Percentiles rank a stretch among this genome's conserved stretches.
These are phyloP conservation scores for Hemithea aestivaria DNA, from an alignment of 2,888 invertebrate genomes.

Conservation along the genomic window DNA sequence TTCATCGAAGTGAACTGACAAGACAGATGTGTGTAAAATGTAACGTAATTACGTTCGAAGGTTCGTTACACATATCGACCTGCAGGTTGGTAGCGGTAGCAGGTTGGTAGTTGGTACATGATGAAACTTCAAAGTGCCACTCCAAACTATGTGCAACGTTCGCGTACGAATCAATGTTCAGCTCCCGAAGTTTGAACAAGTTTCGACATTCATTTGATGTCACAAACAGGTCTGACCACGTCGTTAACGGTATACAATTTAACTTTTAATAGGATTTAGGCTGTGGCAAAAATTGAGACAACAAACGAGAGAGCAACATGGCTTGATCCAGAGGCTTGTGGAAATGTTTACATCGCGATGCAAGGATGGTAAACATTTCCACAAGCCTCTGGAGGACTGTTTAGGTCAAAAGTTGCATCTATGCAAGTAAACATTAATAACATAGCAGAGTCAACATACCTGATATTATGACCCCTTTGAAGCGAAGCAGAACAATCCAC, in stretches of 20 bases:
- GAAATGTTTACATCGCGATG: conserved; percentile 20
- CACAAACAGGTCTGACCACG: conserved; percentile 22
- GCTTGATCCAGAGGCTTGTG: no score
- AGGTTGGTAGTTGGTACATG: no score
- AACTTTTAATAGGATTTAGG: conserved; percentile 11
- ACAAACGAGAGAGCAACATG: no score
- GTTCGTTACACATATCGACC: conserved; percentile 2
- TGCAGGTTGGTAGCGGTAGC: no score
- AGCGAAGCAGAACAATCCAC: conserved; percentile 41
- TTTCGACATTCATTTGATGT: conserved; percentile 28
- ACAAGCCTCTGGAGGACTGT: conserved; percentile 37
- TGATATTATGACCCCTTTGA: conserved; percentile 35
- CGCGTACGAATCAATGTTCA: conserved; percentile 28
- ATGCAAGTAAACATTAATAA: no score
- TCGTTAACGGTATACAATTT: conserved; percentile 14
- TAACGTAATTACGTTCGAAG: not conserved
- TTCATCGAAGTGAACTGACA: no score
- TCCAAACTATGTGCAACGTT: conserved; percentile 20
- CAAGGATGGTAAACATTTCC: conserved; percentile 50
- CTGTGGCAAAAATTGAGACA: not conserved
- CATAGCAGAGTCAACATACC: no score
- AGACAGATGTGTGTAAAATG: no score
- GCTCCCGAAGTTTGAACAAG: conserved; percentile 27
- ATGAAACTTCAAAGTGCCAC: conserved; percentile 17
- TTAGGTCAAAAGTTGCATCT: no score